A percentile compares a stretch with the other conserved stretches of the same genome.
phyloP scores from a whole-genome alignment of 2,888 invertebrate species.

The Meandrusa payeni region DNA sequence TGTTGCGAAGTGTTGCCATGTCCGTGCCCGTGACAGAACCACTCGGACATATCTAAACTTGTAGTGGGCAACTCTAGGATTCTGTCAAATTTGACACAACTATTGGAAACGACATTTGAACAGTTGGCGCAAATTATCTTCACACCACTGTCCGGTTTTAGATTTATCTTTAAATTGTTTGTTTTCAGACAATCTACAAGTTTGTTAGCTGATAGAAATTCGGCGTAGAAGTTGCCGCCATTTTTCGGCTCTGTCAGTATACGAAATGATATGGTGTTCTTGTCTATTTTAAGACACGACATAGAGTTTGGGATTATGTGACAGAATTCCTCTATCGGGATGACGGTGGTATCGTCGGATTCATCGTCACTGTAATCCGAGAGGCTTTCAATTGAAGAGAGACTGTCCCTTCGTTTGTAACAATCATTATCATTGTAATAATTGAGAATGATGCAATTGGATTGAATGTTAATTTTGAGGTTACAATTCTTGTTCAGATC shows the following conservation, averaged over 20 bases:
- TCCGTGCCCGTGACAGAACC: conserved; percentile 83
- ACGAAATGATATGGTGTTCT: conserved; percentile 68
- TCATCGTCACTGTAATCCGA: conserved; percentile 71
- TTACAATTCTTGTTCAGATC: conserved; percentile 65
- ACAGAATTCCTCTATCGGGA: conserved; percentile 65
- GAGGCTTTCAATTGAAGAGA: conserved; percentile 71
- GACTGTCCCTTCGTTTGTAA: conserved; percentile 54
- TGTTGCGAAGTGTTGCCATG: conserved; percentile 37
- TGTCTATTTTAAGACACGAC: conserved; percentile 73
- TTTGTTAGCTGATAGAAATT: conserved; percentile 47
- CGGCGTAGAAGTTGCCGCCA: conserved; percentile 71
- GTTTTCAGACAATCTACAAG: conserved; percentile 38
- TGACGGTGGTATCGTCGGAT: conserved; percentile 48
- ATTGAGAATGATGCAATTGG: conserved; percentile 66
- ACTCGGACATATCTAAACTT: conserved; percentile 82
- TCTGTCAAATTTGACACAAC: conserved; percentile 73
- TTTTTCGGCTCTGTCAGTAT: conserved; percentile 68
- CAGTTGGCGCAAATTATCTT: conserved; percentile 65
- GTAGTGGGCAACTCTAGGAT: conserved; percentile 83
- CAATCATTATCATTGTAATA: conserved; percentile 54
- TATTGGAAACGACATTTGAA: conserved; percentile 67
- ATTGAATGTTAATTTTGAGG: conserved; percentile 69
- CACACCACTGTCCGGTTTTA: conserved; percentile 46
- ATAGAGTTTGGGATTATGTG: conserved; percentile 73
- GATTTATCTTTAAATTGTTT: conserved; percentile 49